phyloP scores from a whole-genome alignment of 1,140 invertebrate species.

The Lordiphosa collinella region DNA sequence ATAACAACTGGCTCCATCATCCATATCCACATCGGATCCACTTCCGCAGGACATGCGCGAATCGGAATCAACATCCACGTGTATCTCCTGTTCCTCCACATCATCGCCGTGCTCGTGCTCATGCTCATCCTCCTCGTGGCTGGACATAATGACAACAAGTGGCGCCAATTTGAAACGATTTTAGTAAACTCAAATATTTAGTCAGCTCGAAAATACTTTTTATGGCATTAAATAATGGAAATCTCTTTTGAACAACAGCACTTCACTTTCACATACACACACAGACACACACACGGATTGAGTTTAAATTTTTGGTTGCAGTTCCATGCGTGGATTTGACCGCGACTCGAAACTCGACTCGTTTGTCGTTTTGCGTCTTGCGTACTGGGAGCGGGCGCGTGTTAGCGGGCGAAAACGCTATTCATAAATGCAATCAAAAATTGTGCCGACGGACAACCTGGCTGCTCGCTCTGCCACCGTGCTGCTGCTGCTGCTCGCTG shows the following conservation, averaged over 20 bases:
- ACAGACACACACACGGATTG: constrained; percentile 18
- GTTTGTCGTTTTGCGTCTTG: constrained; percentile 21
- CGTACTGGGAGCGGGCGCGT: constrained; percentile 62
- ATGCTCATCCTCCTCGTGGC: constrained; percentile 78
- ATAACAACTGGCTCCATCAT: constrained; percentile 76
- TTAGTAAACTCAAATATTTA: neutral
- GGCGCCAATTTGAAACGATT: constrained; percentile 59
- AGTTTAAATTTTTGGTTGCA: constrained; percentile 38
- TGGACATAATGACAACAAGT: constrained; percentile 68
- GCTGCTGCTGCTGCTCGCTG: constrained; percentile 8
- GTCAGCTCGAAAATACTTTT: constrained; percentile 8
- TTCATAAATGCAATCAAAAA: constrained; percentile 70
- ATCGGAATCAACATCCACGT: constrained; percentile 82
- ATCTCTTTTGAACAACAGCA: no score
- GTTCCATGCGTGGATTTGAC: neutral
- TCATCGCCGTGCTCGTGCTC: constrained; percentile 78
- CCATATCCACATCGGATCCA: constrained; percentile 79
- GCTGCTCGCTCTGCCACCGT: constrained; percentile 17
- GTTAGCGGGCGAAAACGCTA: constrained; percentile 68
- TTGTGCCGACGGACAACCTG: constrained; percentile 55
- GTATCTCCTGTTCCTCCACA: constrained; percentile 83
- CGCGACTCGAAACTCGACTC: constrained; percentile 42
- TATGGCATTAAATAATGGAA: no score
- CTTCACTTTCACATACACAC: neutral
- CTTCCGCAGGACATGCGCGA: constrained; percentile 82